Percentiles rank a stretch among this genome's conserved stretches.
Conservation (phyloP, 2,797 vertebrate genomes). For the Podarcis siculus region DNA sequence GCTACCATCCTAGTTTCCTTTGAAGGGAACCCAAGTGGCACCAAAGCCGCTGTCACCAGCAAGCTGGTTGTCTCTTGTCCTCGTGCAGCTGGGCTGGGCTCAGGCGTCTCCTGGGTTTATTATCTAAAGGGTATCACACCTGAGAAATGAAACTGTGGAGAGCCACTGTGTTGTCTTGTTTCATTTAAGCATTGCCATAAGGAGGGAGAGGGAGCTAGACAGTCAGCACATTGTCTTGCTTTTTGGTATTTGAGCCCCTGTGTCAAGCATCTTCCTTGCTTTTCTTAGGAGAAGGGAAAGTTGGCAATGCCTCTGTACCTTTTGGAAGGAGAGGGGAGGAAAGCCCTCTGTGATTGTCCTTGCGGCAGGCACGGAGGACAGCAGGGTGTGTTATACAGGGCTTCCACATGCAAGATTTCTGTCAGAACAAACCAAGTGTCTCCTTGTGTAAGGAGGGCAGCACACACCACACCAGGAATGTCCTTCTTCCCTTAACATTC, state of each 20-base stretch:
- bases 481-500: not conserved
- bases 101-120: conserved; percentile 81
- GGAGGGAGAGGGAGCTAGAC: too few species aligned
- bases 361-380: not conserved
- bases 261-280: not conserved
- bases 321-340: too few species aligned
- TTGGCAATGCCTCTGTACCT: not conserved
- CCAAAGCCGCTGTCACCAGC: conserved; percentile 72
- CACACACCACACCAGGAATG: not conserved
- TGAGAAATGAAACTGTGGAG: conserved; percentile 41
- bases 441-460: too few species aligned
- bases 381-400: not conserved
- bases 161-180: not conserved
- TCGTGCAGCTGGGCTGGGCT: conserved; percentile 63
- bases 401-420: too few species aligned
- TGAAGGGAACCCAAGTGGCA: conserved; percentile 62
- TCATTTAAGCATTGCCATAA: not conserved
- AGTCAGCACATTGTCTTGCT: too few species aligned
- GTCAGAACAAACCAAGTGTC: not conserved
- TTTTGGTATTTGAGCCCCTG: too few species aligned
- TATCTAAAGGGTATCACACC: conserved; percentile 82
- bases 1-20: conserved; percentile 78
- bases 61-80: conserved; percentile 81
- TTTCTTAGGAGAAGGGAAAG: not conserved
- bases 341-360: not conserved